Conservation (phyloP, 2,113 vertebrate genomes). For the Erpornis zantholeuca region DNA sequence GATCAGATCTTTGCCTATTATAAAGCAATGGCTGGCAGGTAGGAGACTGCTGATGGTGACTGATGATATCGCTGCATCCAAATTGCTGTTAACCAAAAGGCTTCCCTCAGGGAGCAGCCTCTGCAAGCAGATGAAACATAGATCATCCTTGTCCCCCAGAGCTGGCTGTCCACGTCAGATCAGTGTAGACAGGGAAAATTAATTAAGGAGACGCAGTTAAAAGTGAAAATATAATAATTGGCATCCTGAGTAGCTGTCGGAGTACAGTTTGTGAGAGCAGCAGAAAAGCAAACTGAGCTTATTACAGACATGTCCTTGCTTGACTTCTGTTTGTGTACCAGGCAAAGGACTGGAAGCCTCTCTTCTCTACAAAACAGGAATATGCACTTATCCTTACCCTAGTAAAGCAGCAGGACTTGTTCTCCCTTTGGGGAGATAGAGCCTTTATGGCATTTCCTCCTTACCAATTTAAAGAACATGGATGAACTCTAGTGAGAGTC, state of each 20-base stretch:
- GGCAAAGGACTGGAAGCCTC: neutral
- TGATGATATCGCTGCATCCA: neutral
- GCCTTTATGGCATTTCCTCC: neutral
- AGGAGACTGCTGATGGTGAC: constrained; percentile 30
- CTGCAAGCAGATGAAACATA: neutral
- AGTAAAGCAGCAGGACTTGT: neutral
- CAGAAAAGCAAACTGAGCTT: neutral
- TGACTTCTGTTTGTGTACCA: neutral
- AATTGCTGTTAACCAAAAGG: neutral
- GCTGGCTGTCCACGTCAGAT: neutral
- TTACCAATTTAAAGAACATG: neutral
- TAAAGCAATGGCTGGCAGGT: constrained; percentile 99
- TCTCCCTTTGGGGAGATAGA: neutral
- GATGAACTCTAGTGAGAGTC: neutral
- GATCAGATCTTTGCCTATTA: constrained; percentile 99
- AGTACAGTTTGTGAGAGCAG: neutral
- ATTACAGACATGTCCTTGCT: neutral
- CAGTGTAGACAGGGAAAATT: neutral
- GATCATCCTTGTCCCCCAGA: neutral
- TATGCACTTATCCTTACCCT: too few relatives aligned
- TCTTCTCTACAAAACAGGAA: neutral
- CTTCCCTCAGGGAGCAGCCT: neutral
- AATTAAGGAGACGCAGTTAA: neutral
- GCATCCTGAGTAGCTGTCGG: neutral
- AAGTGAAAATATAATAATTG: neutral